Evolutionary conservation across 2,113 vertebrate species (phyloP).

Genomic region (Callionymus lyra): DNA sequence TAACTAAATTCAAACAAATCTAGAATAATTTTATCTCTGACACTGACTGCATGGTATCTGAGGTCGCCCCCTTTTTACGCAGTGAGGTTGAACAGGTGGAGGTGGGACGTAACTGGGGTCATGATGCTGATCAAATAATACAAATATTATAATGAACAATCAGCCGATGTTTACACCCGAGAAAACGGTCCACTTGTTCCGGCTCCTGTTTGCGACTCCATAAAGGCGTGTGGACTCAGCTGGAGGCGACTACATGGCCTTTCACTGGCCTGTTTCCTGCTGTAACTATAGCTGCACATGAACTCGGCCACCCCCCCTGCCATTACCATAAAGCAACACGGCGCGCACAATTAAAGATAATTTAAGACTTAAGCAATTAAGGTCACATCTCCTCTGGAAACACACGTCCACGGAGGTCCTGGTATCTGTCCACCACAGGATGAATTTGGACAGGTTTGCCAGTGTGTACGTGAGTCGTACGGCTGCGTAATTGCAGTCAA

Average conservation of each 20-base stretch:
- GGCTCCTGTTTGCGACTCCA: conserved; percentile 1
- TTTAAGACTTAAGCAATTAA: conserved; percentile 77
- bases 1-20: too few relatives aligned
- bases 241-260: conserved; percentile 59
- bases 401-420: conserved; percentile 61
- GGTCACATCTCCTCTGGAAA: conserved; percentile 67
- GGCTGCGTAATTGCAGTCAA: conserved; percentile 49
- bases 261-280: conserved; percentile 49
- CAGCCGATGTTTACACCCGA: too few relatives aligned
- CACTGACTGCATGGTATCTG: too few relatives aligned
- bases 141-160: too few relatives aligned
- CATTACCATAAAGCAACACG: conserved; percentile 62
- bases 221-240: conserved; percentile 57
- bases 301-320: conserved; percentile 8
- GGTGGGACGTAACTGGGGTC: too few relatives aligned
- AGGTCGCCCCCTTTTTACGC: too few relatives aligned
- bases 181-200: too few relatives aligned
- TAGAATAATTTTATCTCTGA: too few relatives aligned
- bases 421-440: conserved; percentile 54
- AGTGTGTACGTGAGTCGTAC: conserved; percentile 19
- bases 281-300: conserved; percentile 44
- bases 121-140: too few relatives aligned
- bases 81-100: too few relatives aligned
- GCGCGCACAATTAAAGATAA: conserved; percentile 72
- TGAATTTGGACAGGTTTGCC: conserved; percentile 69